Conservation (phyloP, 23 tunicate genomes). For the Styela plicata region DNA sequence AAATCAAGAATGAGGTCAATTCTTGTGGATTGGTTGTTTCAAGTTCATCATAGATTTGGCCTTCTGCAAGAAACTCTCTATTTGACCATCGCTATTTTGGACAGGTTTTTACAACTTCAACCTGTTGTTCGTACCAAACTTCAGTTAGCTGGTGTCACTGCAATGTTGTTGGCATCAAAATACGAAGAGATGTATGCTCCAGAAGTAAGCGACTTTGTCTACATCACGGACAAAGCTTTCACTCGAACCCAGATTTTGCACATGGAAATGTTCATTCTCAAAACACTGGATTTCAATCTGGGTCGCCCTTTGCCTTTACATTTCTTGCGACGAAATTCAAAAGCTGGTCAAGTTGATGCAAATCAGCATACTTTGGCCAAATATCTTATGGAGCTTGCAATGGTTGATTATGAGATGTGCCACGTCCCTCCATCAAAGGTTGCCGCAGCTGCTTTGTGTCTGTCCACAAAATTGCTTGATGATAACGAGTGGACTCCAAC, state of each 20-base stretch:
- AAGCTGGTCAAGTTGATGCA: conserved; percentile 95
- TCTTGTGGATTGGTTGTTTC: conserved; percentile 97
- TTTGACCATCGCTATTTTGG: conserved; percentile 92
- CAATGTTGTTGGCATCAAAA: conserved; percentile 92
- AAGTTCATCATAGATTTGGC: conserved; percentile 95
- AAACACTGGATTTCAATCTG: conserved; percentile 68
- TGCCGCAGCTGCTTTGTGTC: conserved; percentile 92
- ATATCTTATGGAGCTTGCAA: conserved; percentile 85
- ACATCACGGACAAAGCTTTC: conserved; percentile 91
- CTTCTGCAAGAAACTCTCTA: conserved; percentile 91
- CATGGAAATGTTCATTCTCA: conserved; percentile 85
- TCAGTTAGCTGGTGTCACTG: conserved; percentile 95
- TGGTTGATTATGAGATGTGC: conserved; percentile 93
- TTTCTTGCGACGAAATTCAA: conserved; percentile 89
- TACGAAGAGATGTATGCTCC: conserved; percentile 99
- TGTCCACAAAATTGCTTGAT: conserved; percentile 68
- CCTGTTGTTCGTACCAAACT: conserved; percentile 68
- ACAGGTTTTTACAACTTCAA: conserved; percentile 74
- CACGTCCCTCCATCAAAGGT: conserved; percentile 84
- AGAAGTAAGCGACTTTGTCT: conserved; percentile 90
- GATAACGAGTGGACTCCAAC: conserved; percentile 78
- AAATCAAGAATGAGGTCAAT: conserved; percentile 82
- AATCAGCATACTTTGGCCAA: conserved; percentile 91
- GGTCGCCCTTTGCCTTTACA: conserved; percentile 82
- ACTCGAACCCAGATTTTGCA: conserved; percentile 56